phyloP scores from a whole-genome alignment of 2,888 invertebrate species.

The Callyntrura sp. region DNA sequence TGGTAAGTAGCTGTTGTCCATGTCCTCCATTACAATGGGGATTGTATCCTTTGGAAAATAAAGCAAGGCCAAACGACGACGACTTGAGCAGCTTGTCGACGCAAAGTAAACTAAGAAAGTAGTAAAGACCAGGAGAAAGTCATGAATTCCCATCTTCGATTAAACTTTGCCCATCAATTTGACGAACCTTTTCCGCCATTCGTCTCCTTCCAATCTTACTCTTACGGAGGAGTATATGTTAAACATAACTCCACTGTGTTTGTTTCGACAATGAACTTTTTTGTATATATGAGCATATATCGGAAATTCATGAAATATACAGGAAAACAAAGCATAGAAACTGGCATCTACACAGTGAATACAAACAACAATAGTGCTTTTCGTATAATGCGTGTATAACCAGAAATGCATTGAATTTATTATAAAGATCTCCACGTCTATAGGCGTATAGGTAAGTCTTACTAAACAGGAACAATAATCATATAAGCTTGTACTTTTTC shows the following conservation, averaged over 20 bases:
- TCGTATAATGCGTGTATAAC: neutral
- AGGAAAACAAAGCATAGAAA: constrained; percentile 1
- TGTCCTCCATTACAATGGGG: too few species aligned
- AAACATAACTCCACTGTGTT: too few species aligned
- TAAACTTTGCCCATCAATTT: constrained; percentile 84
- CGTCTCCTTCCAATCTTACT: constrained; percentile 66
- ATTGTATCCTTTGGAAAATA: constrained; percentile 40
- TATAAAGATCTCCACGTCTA: neutral
- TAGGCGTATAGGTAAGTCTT: constrained; percentile 5
- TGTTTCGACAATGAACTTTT: constrained; percentile 11
- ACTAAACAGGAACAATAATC: constrained; percentile 48
- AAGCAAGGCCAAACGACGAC: too few species aligned
- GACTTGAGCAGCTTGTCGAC: too few species aligned
- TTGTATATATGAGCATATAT: neutral
- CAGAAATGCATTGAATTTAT: constrained; percentile 3
- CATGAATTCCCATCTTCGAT: constrained; percentile 84
- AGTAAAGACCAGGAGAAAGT: constrained; percentile 65
- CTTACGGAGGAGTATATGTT: neutral
- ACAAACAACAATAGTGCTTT: neutral
- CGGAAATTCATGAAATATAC: neutral
- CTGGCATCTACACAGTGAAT: neutral
- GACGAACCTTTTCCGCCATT: constrained; percentile 81
- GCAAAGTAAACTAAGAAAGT: constrained; percentile 28
- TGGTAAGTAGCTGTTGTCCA: too few species aligned
- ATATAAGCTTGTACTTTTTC: constrained; percentile 48